These are phyloP conservation scores for Hermetia illucens DNA, from an alignment of 1,140 invertebrate genomes.

Conservation along the genomic window DNA sequence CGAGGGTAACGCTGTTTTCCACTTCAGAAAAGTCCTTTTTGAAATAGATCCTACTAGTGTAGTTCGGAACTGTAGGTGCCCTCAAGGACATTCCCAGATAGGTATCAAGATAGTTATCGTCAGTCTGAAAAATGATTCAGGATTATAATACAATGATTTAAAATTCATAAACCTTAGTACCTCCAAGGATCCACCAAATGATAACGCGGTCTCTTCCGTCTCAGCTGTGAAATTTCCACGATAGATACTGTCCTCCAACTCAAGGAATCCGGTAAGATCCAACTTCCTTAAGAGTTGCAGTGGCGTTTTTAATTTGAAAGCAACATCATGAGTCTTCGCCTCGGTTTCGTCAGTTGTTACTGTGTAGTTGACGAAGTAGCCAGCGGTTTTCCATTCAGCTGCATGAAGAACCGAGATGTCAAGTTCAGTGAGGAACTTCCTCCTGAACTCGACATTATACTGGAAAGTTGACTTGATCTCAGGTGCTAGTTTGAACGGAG, in stretches of 20 bases:
- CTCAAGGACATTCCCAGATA: conserved; percentile 39
- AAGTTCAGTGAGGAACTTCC: conserved; percentile 38
- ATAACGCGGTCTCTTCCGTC: conserved; percentile 31
- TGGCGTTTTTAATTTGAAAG: conserved; percentile 38
- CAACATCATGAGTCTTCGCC: conserved; percentile 32
- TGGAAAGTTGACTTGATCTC: conserved; percentile 43
- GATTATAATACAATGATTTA: conserved; percentile 1
- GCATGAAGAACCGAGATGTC: conserved; percentile 36
- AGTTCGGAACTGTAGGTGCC: conserved; percentile 43
- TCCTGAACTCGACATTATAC: conserved; percentile 39
- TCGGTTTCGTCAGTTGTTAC: conserved; percentile 31
- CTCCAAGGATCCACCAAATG: conserved; percentile 33
- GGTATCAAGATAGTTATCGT: conserved; percentile 45
- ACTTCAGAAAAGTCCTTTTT: conserved; percentile 50
- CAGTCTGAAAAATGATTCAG: conserved; percentile 28
- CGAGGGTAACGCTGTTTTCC: conserved; percentile 41
- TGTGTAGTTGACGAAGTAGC: conserved; percentile 34
- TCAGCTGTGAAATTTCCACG: conserved; percentile 31
- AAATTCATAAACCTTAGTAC: conserved; percentile 18
- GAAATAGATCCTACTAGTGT: conserved; percentile 41
- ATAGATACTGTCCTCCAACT: conserved; percentile 38
- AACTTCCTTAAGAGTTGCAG: conserved; percentile 34
- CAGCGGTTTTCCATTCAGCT: conserved; percentile 27
- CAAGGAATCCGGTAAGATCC: conserved; percentile 31
- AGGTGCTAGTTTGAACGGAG: conserved; percentile 41